Conservation (phyloP, 1,140 invertebrate genomes). For the Meloidogyne exigua region DNA sequence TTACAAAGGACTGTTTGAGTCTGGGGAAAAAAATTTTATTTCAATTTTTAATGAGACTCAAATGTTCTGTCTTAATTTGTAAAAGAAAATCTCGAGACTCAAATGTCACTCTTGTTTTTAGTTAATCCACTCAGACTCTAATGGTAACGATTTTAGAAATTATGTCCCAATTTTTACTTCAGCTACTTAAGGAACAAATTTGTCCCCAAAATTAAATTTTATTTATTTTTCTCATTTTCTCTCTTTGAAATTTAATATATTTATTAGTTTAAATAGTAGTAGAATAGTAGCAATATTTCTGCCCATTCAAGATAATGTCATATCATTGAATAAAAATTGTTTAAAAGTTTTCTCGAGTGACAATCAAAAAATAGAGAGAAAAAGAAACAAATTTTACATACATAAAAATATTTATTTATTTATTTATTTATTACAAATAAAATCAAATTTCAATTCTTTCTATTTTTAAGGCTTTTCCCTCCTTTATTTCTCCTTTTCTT, state of each 20-base stretch:
- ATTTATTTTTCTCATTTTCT: slow-evolving; percentile 8
- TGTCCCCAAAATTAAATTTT: neutral
- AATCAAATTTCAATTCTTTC: neutral
- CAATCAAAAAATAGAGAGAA: neutral
- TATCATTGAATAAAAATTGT: neutral
- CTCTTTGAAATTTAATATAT: slow-evolving; percentile 10
- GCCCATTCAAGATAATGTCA: neutral
- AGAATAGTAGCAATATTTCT: no score
- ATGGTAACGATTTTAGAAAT: no score
- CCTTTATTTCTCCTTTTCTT: neutral
- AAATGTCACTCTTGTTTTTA: neutral
- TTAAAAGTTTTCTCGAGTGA: neutral
- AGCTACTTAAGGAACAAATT: neutral
- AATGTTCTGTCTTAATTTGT: neutral
- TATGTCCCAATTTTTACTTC: no score
- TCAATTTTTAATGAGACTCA: neutral
- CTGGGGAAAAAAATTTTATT: neutral
- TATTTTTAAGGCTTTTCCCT: neutral
- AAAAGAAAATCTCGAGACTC: neutral
- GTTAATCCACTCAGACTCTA: neutral
- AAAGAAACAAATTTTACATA: no score
- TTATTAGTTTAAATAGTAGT: neutral
- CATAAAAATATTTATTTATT: no score
- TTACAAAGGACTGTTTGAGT: neutral
- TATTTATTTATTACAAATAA: neutral